A percentile compares a stretch with the other conserved stretches of the same genome.
Evolutionary conservation across 2,797 vertebrate genomes (phyloP).

Genomic region (Euphonia xanthogaster): DNA sequence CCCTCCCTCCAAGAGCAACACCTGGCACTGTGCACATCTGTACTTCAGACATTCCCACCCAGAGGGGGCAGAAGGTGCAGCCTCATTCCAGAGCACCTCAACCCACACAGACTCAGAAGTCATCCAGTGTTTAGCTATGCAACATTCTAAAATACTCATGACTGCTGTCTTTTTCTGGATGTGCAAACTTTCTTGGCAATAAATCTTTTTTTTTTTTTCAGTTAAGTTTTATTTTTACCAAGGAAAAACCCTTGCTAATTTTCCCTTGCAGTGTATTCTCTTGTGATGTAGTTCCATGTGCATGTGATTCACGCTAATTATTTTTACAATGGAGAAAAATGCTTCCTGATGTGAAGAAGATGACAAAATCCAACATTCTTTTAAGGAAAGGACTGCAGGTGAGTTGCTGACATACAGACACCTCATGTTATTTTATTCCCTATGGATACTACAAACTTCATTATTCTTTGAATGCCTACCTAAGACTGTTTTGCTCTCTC

Average conservation of each 20-base stretch:
- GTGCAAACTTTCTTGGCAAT: not conserved
- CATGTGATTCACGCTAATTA: not conserved
- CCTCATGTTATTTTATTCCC: not conserved
- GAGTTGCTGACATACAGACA: not conserved
- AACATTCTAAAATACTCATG: not conserved
- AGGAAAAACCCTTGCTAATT: not conserved
- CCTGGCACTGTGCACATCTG: not conserved
- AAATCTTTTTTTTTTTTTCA: not conserved
- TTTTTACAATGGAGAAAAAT: not conserved
- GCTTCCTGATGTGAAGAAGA: not conserved
- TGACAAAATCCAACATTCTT: not conserved
- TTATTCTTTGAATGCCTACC: not conserved
- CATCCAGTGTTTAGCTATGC: not conserved
- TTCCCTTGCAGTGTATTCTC: not conserved
- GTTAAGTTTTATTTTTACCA: not conserved
- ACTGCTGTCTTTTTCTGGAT: not conserved
- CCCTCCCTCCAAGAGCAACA: not conserved
- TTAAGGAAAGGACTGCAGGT: not conserved
- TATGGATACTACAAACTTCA: not conserved
- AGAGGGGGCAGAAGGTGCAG: rapidly evolving
- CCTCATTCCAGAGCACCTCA: not conserved
- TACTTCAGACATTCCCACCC: not conserved
- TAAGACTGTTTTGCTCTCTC: not conserved
- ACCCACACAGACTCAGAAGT: not conserved
- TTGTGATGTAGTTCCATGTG: not conserved